phyloP scores from a whole-genome alignment of 2,888 invertebrate species.

The Leucophenga maculata region DNA sequence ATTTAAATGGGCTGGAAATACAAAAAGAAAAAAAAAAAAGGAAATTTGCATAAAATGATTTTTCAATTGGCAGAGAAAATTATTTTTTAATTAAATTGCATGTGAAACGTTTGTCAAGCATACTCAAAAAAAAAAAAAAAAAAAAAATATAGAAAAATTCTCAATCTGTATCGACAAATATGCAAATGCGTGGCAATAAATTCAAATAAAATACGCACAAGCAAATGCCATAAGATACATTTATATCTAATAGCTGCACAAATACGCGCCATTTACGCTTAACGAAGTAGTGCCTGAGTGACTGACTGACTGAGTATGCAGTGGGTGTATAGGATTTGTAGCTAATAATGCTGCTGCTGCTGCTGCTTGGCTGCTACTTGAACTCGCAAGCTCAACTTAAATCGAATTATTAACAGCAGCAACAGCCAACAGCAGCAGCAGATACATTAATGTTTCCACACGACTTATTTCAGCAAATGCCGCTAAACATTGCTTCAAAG shows the following conservation, averaged over 20 bases:
- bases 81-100: conserved; percentile 1
- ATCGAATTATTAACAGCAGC: conserved; percentile 23
- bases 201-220: background rate
- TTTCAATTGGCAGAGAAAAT: conserved; percentile 18
- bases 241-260: conserved; percentile 1
- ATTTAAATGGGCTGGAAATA: background rate
- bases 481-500: conserved; percentile 12
- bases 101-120: background rate
- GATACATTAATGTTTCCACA: background rate
- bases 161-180: background rate
- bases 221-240: background rate
- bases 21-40: background rate
- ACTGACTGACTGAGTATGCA: background rate
- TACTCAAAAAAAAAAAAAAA: background rate
- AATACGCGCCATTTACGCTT: background rate
- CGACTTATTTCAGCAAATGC: conserved; percentile 9
- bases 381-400: conserved; percentile 14
- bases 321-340: background rate
- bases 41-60: conserved; percentile 4
- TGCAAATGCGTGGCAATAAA: conserved; percentile 17
- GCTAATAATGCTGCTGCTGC: background rate
- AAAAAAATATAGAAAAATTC: background rate
- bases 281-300: background rate
- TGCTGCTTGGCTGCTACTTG: conserved; percentile 7
- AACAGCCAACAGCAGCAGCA: background rate